phyloP scores from a whole-genome alignment of 2,888 invertebrate genomes.

The Temnothorax ravouxi region DNA sequence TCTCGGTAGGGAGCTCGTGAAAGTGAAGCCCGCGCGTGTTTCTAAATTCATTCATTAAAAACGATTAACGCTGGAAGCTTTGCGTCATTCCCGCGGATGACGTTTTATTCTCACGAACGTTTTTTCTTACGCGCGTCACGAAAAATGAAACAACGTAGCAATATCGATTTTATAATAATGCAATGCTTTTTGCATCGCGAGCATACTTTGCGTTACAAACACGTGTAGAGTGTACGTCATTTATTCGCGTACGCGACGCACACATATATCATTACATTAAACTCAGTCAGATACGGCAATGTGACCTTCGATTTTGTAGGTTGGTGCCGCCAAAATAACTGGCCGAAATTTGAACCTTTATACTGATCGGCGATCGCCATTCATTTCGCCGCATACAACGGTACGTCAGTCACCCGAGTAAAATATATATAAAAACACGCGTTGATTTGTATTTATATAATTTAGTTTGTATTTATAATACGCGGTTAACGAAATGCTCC shows the following conservation, averaged over 20 bases:
- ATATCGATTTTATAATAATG: not conserved
- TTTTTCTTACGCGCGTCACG: not conserved
- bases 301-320: constrained; percentile 58
- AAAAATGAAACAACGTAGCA: not conserved
- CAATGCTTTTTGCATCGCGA: not conserved
- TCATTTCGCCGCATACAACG: constrained; percentile 33
- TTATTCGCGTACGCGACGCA: constrained; percentile 24
- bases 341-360: constrained; percentile 57
- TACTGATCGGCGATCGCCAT: constrained; percentile 54
- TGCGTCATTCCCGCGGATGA: not conserved
- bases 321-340: constrained; percentile 56
- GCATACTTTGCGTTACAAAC: constrained; percentile 8
- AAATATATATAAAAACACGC: constrained; percentile 1
- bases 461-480: constrained; percentile 32
- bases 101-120: not conserved
- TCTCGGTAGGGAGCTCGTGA: not conserved
- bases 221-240: constrained; percentile 8
- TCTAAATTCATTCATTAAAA: constrained; percentile 33
- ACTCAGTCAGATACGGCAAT: constrained; percentile 45
- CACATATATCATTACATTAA: constrained; percentile 44
- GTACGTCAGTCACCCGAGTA: constrained; percentile 38
- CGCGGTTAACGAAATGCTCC: not conserved
- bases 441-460: constrained; percentile 21
- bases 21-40: constrained; percentile 9
- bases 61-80: constrained; percentile 14